Percentiles rank a stretch among this genome's conserved stretches.
These are phyloP conservation scores for Pangasius krempfi DNA, from an alignment of 2,797 vertebrate genomes.

Conservation along the genomic window DNA sequence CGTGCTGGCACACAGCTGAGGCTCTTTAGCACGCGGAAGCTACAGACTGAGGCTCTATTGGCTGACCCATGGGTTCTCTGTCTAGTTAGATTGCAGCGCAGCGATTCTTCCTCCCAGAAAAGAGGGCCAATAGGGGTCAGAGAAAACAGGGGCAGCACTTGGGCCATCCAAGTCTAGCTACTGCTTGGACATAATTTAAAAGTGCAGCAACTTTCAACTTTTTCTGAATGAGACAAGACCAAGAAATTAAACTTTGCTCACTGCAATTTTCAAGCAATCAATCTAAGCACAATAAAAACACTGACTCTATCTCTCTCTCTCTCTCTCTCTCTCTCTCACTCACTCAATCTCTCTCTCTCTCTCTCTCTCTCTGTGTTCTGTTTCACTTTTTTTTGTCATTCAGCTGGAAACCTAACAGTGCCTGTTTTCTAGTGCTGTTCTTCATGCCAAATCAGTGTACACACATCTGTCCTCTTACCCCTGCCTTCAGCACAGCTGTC, in stretches of 20 bases:
- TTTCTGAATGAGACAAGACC: conserved; percentile 1
- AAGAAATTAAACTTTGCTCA: conserved; percentile 23
- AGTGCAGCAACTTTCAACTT: conserved; percentile 24
- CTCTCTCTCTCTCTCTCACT: too few species aligned
- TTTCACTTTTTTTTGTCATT: background rate
- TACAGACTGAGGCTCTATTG: conserved; percentile 56
- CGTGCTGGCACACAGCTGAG: conserved; percentile 58
- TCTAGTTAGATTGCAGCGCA: conserved; percentile 62
- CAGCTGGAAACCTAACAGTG: background rate
- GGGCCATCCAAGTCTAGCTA: background rate
- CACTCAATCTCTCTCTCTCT: too few species aligned
- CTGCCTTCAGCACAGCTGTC: conserved; percentile 17
- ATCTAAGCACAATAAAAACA: background rate
- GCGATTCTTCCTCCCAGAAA: conserved; percentile 16
- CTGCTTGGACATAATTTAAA: conserved; percentile 1
- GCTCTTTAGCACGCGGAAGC: conserved; percentile 45
- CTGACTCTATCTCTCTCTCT: too few species aligned
- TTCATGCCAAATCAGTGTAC: conserved; percentile 5
- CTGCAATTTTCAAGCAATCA: background rate
- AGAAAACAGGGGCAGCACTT: conserved; percentile 8
- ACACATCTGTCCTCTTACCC: conserved; percentile 21
- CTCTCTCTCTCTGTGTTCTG: background rate
- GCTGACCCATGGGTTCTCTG: conserved; percentile 33
- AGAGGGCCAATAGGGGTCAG: conserved; percentile 30
- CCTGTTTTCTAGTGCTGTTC: background rate